Evolutionary conservation across 1,140 invertebrate species (phyloP).

Genomic region (Neotoxoptera formosana): DNA sequence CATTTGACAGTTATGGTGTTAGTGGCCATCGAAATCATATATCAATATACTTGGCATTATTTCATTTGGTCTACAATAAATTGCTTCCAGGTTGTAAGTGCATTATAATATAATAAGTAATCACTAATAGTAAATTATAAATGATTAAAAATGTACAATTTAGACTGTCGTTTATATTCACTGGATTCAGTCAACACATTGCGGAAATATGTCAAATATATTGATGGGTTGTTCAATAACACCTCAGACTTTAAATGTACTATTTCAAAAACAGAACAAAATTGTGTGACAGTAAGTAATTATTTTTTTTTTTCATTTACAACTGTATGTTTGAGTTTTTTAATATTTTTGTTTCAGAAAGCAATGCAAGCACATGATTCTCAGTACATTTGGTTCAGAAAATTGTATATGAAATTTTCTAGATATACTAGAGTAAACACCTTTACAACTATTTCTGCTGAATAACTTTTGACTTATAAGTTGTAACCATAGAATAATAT

Average conservation of each 20-base stretch:
- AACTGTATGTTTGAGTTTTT: neutral
- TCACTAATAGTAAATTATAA: neutral
- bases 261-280: slow-evolving; percentile 65
- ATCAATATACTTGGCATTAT: slow-evolving; percentile 80
- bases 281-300: slow-evolving; percentile 61
- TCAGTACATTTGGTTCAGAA: slow-evolving; percentile 92
- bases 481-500: neutral
- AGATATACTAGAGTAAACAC: slow-evolving; percentile 92
- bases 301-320: neutral
- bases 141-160: slow-evolving; percentile 55
- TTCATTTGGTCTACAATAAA: slow-evolving; percentile 77
- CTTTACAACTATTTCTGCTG: slow-evolving; percentile 73
- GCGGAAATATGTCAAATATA: slow-evolving; percentile 84
- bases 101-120: neutral
- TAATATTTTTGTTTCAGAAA: slow-evolving; percentile 61
- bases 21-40: slow-evolving; percentile 90
- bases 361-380: slow-evolving; percentile 88
- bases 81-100: slow-evolving; percentile 69
- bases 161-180: slow-evolving; percentile 80
- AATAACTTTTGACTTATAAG: slow-evolving; percentile 67
- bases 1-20: slow-evolving; percentile 90
- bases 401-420: slow-evolving; percentile 88
- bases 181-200: slow-evolving; percentile 84
- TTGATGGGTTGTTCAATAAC: slow-evolving; percentile 82
- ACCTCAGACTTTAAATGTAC: slow-evolving; percentile 77